Base-by-base conservation (phyloP, 2,888 invertebrate genomes). In the Branchinecta sandiegonensis region DNA sequence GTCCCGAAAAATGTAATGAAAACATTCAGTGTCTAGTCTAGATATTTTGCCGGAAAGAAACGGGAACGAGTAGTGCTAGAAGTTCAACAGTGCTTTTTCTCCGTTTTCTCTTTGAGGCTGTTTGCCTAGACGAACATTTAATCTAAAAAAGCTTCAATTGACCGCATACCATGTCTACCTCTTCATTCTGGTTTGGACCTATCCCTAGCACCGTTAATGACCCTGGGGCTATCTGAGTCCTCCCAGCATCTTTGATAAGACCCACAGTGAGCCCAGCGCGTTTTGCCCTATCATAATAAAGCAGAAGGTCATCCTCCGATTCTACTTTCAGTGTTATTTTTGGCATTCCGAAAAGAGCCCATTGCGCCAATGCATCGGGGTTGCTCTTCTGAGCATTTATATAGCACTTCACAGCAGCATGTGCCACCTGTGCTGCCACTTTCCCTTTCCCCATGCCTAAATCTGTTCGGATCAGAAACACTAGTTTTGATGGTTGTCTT, bases 361-460 rank as follows among this genome's bases (percentile, higher is more conserved):
- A 90, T 10, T 78, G 74, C 50, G 81, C 78, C n/a, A 86, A 76
- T 4, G 85, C 78, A 67, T 83, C 81, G 0, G 86, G 86, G 72
- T 86, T 83, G 69, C 80, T 82, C 68, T 78, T 79, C 65, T 81
- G 78, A 0, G 87, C 85, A 73, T 85, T 84, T 72, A 89, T 88
- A 74, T 88, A 92, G 1, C 89, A 90, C 13, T 87, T 87, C 0
- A 94, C 89, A 0, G 94, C 89, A n/a, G 91, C 94, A 77, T 95
- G 94, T n/a, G 88, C 70, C 72, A 80, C 80, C 77, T 94, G 94
- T 0, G 94, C 90, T 6, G 91, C 94, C 63, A 91, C 87, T 81
- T 95, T 95, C 1, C 95, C 92, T 80, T 94, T 94, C 13, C 90
- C 88, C 95, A 95, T 95, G 77, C 90, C 90, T 6, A 95, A 80